A percentile compares a stretch with the other conserved stretches of the same genome.
phyloP scores from a whole-genome alignment of 2,113 vertebrate species.

The Melanostigma gelatinosum region DNA sequence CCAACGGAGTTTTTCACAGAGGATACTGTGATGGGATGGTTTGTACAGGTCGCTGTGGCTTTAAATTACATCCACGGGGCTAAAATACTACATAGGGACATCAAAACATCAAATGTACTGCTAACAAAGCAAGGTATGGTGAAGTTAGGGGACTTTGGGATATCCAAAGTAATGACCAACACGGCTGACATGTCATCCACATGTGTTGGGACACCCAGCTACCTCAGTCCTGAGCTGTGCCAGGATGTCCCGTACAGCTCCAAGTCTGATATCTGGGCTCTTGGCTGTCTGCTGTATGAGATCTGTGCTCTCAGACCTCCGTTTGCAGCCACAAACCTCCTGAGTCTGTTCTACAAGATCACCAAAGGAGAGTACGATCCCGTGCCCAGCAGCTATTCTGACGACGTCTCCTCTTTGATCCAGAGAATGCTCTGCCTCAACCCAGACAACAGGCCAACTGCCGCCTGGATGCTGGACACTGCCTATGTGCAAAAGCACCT shows the following conservation, averaged over 20 bases:
- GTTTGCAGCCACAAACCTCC: constrained; percentile 80
- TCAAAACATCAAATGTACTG: constrained; percentile 86
- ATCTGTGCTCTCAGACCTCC: constrained; percentile 81
- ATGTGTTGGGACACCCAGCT: constrained; percentile 85
- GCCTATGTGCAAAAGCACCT: constrained; percentile 76
- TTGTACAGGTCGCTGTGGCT: constrained; percentile 82
- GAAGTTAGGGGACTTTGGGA: constrained; percentile 87
- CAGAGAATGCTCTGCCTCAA: constrained; percentile 73
- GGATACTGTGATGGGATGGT: constrained; percentile 80
- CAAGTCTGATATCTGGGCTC: constrained; percentile 86
- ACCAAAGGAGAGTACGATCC: constrained; percentile 77
- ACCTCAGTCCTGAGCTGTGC: constrained; percentile 87
- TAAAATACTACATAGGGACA: constrained; percentile 86
- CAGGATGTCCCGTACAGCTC: constrained; percentile 85
- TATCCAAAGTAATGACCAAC: constrained; percentile 83
- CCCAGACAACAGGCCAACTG: constrained; percentile 80
- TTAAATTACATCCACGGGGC: constrained; percentile 81
- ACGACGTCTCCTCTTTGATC: constrained; percentile 72
- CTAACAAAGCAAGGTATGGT: constrained; percentile 81
- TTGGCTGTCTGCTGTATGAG: constrained; percentile 86
- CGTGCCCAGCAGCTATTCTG: constrained; percentile 71
- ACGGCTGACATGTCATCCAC: constrained; percentile 85
- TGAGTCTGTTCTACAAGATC: constrained; percentile 84
- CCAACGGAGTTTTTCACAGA: constrained; percentile 72
- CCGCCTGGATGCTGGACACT: constrained; percentile 70